Evolutionary conservation across 2,113 vertebrate species (phyloP), one percentile per base, ranked within the genome.

Genomic region (Toxostoma redivivum): DNA sequence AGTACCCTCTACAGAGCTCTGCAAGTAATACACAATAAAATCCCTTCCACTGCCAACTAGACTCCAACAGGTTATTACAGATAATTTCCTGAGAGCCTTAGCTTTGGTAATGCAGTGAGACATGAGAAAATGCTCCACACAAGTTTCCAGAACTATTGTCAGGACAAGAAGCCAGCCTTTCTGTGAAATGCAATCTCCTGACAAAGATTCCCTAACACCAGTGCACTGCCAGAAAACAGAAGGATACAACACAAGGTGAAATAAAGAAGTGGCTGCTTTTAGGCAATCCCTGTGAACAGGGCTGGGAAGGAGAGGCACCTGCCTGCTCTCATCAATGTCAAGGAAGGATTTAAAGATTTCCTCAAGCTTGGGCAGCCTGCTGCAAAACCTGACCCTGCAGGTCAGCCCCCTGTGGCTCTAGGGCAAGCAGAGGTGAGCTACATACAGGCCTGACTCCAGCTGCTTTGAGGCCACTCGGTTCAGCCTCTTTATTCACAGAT

Each of bases 401-500:
- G 4, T 9, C 31, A 84, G n/a, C 13, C 23, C 45, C 33, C 77
- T 17, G 67, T 37, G 45, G 33, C 81, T 42, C 38, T 14, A 44
- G 77, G 60, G 71, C 64, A 90, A 54, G 70, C 47, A 78, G 81
- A 56, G 57, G 40, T 16, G 53, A 69, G 80, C 24, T 91, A 98
- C 98, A 0, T 97, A 98, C 98, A 93, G 97, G 98, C 94, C 97
- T 97, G 97, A 98, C 95, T 94, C 90, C 96, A 4, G 95, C 96
- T 77, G 96, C 86, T 53, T 98, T 98, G 61, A 86, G 87, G 74
- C 98, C 98, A 0, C 61, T 12, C 0, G 94, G 81, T 51, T 99
- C 99, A 1, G 95, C 97, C 19, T 99, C 99, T 17, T 97, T 99
- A 31, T 96, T 98, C 62, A 96, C 88, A 0, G 99, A 99, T 57